Percentiles rank a stretch among this genome's conserved stretches.
Evolutionary conservation across 2,888 invertebrate species (phyloP).

Genomic region (Melieria crassipennis): DNA sequence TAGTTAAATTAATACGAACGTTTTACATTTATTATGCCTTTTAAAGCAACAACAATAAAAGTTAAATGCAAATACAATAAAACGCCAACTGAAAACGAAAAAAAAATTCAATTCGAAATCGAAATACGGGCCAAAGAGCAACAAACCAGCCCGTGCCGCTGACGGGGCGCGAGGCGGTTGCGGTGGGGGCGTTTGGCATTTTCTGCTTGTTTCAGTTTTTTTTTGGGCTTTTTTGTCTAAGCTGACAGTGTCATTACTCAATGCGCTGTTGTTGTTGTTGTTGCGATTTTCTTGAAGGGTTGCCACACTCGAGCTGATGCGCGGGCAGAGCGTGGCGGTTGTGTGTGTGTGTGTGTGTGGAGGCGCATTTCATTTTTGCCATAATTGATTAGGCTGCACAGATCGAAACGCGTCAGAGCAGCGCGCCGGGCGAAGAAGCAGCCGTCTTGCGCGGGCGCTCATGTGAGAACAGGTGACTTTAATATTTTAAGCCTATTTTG

Average conservation of each 20-base stretch:
- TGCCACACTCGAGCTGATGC: too few species aligned
- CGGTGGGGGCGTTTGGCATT: neutral
- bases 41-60: neutral
- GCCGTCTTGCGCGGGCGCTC: neutral
- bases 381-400: too few species aligned
- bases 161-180: neutral
- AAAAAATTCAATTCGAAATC: too few species aligned
- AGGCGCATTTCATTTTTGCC: neutral
- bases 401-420: neutral
- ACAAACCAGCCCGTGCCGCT: too few species aligned
- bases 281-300: neutral
- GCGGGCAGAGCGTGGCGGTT: neutral
- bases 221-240: neutral
- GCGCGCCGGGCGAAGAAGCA: neutral
- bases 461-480: conserved; percentile 4
- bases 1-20: conserved; percentile 6
- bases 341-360: neutral
- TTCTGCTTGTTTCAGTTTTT: neutral
- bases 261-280: neutral
- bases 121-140: too few species aligned
- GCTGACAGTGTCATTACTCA: conserved; percentile 5
- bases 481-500: conserved; percentile 9
- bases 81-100: too few species aligned
- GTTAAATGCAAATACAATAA: too few species aligned
- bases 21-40: conserved; percentile 5